These are phyloP conservation scores for Enteromius afrohamiltoni DNA, from an alignment of 2,797 vertebrate genomes.

Conservation along the genomic window DNA sequence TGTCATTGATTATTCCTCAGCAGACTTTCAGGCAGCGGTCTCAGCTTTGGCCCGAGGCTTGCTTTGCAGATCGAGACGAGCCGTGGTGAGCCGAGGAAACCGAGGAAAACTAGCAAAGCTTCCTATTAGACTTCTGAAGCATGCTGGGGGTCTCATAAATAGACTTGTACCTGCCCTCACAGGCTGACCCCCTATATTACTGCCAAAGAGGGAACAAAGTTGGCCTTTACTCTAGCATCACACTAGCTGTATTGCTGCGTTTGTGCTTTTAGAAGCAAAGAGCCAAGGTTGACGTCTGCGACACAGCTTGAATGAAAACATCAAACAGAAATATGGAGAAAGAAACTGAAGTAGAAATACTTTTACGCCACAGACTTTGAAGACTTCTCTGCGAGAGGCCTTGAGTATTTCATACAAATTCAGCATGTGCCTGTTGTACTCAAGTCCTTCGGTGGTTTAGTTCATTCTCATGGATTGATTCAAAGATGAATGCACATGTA, in stretches of 20 bases:
- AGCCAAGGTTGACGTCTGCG: not conserved
- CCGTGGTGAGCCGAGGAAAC: not conserved
- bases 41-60: slow-evolving; percentile 10
- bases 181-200: not conserved
- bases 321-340: not conserved
- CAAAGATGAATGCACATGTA: not conserved
- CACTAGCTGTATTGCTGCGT: not conserved
- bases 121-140: slow-evolving; percentile 1
- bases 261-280: slow-evolving; percentile 1
- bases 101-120: not conserved
- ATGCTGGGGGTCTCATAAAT: not conserved
- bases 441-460: not conserved
- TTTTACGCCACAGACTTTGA: not conserved
- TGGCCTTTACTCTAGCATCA: slow-evolving; percentile 5
- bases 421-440: not conserved
- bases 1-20: slow-evolving; percentile 10
- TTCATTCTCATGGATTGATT: not conserved
- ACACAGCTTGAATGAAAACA: slow-evolving; percentile 14
- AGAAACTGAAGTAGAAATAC: not conserved
- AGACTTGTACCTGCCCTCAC: slow-evolving; percentile 6
- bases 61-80: not conserved
- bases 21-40: not conserved
- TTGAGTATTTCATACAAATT: not conserved
- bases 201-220: not conserved
- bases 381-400: not conserved